Percentiles rank a stretch among this genome's conserved stretches.
Evolutionary conservation across 2,888 invertebrate species (phyloP).

Genomic region (Drosophila subquinaria): DNA sequence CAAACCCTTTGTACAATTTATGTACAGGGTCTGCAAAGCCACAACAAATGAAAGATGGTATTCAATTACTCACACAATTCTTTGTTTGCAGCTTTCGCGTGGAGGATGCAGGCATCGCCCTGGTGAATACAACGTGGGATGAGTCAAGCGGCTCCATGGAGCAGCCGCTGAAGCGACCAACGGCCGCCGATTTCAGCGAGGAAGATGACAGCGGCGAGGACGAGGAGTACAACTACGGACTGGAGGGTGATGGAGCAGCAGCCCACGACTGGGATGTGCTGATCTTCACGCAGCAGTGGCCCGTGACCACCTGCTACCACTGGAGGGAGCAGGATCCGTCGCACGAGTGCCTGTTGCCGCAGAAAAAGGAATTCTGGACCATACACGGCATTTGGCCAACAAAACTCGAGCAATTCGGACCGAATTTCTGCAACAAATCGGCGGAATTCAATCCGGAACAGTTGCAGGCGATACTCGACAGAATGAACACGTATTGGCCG

Average conservation of each 20-base stretch:
- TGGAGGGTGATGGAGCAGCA: constrained; percentile 14
- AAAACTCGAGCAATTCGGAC: constrained; percentile 89
- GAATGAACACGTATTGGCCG: constrained; percentile 89
- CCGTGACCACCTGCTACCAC: constrained; percentile 89
- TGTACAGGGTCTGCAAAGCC: background rate
- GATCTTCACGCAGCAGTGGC: constrained; percentile 94
- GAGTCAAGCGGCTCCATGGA: constrained; percentile 66
- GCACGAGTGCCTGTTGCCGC: constrained; percentile 89
- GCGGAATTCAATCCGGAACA: constrained; percentile 89
- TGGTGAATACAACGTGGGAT: constrained; percentile 47
- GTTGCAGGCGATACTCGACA: constrained; percentile 87
- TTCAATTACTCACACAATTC: constrained; percentile 23
- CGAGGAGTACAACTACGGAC: constrained; percentile 50
- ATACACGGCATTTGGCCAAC: constrained; percentile 95
- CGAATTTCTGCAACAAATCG: constrained; percentile 90
- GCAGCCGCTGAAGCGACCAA: constrained; percentile 47
- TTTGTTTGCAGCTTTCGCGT: constrained; percentile 35
- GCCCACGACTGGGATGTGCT: constrained; percentile 89
- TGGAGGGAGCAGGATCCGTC: constrained; percentile 88
- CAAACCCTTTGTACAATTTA: background rate
- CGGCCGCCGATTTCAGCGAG: constrained; percentile 56
- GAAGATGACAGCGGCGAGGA: constrained; percentile 65
- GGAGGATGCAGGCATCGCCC: constrained; percentile 47
- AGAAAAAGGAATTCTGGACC: constrained; percentile 89
- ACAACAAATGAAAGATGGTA: background rate